Percentiles rank a stretch among this genome's conserved stretches.
phyloP scores from a whole-genome alignment of 2,797 vertebrate genomes.

The Numenius phaeopus region DNA sequence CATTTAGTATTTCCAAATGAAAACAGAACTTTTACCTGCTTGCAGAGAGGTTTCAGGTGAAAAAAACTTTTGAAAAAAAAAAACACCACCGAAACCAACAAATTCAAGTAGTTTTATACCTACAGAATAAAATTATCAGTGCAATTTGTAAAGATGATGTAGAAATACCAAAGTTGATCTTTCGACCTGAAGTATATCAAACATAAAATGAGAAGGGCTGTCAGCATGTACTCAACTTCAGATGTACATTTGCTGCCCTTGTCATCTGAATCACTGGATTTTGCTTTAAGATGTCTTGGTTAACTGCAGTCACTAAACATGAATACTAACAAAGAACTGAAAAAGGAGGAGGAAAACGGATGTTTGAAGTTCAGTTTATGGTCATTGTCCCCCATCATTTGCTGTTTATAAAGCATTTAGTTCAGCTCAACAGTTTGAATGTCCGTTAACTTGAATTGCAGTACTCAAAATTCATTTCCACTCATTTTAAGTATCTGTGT shows the following conservation, averaged over 20 bases:
- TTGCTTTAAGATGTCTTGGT: not conserved
- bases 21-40: constrained; percentile 23
- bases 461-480: not conserved
- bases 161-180: not conserved
- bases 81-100: not conserved
- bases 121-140: not conserved
- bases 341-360: not conserved
- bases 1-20: constrained; percentile 29
- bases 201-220: not conserved
- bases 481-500: not conserved
- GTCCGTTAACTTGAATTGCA: not conserved
- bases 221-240: not conserved
- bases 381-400: not conserved
- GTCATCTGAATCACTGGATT: not conserved
- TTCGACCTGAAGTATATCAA: not conserved
- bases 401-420: not conserved
- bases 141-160: not conserved
- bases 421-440: not conserved
- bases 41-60: not conserved
- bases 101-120: not conserved
- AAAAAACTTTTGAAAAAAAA: not conserved
- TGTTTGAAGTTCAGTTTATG: not conserved
- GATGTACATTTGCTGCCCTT: not conserved
- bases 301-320: not conserved
- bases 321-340: not conserved